phyloP scores from a whole-genome alignment of 2,113 vertebrate species.

The Semnornis frantzii region DNA sequence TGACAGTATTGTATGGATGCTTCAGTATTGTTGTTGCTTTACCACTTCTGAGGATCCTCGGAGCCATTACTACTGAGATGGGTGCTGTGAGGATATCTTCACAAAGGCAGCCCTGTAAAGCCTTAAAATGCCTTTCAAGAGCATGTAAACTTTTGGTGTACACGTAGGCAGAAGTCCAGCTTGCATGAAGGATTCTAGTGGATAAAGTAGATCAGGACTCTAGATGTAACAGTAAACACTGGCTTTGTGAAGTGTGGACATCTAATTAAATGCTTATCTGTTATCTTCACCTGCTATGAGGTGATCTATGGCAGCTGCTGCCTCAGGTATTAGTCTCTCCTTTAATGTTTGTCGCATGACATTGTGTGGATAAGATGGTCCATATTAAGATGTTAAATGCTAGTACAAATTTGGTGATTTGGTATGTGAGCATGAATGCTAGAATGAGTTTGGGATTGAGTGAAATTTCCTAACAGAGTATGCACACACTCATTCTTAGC shows the following conservation, averaged over 20 bases:
- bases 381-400: neutral
- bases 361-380: neutral
- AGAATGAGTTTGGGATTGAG: neutral
- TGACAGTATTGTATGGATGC: neutral
- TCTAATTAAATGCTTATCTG: neutral
- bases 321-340: neutral
- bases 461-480: neutral
- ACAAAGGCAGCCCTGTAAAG: neutral
- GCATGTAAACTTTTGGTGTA: neutral
- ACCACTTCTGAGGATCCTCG: neutral
- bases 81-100: neutral
- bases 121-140: neutral
- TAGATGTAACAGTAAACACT: neutral
- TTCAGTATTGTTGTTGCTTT: neutral
- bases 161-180: neutral
- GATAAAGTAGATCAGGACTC: neutral
- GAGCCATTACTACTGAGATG: neutral
- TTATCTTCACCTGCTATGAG: neutral
- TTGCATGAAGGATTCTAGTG: neutral
- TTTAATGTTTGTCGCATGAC: neutral
- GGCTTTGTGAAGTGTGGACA: neutral
- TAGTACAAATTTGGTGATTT: neutral
- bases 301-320: neutral
- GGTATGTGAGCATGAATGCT: neutral
- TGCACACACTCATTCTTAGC: neutral